Evolutionary conservation across 2,113 vertebrate species (phyloP).

Genomic region (Irena cyanogastra): DNA sequence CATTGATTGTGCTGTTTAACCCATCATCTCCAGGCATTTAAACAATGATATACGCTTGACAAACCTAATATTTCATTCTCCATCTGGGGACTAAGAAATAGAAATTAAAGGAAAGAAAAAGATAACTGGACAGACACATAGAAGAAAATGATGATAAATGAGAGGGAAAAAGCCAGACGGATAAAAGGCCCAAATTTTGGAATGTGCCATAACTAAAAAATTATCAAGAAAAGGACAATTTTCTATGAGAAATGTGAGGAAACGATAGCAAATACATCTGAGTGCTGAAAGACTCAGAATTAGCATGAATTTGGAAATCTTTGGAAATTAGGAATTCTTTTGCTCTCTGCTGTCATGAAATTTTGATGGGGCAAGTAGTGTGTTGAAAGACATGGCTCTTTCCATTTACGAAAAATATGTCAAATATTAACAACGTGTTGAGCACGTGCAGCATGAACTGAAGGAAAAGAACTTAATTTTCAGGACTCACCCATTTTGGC

Average conservation of each 20-base stretch:
- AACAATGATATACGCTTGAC: slow-evolving; percentile 81
- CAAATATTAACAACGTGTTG: not conserved
- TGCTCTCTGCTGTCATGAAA: not conserved
- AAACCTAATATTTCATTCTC: slow-evolving; percentile 85
- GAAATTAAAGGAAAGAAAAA: slow-evolving; percentile 75
- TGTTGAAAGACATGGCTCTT: not conserved
- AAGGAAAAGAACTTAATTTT: not conserved
- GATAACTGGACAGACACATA: slow-evolving; percentile 71
- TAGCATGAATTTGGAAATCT: not conserved
- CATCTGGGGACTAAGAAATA: slow-evolving; percentile 74
- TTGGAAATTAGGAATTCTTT: not conserved
- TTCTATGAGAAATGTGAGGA: not conserved
- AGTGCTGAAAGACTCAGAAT: not conserved
- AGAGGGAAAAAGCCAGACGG: slow-evolving; percentile 39
- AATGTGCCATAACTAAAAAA: slow-evolving; percentile 12
- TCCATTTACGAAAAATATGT: not conserved
- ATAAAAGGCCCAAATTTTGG: slow-evolving; percentile 55
- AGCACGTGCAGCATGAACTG: not conserved
- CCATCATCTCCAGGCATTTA: slow-evolving; percentile 82
- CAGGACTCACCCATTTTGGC: too few species aligned
- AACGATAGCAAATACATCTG: not conserved
- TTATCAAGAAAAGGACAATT: not conserved
- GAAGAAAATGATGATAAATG: slow-evolving; percentile 76
- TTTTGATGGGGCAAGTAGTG: not conserved
- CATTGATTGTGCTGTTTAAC: slow-evolving; percentile 84